Evolutionary conservation across 2,797 vertebrate genomes (phyloP).

Genomic region (Toxotes lorentzi): DNA sequence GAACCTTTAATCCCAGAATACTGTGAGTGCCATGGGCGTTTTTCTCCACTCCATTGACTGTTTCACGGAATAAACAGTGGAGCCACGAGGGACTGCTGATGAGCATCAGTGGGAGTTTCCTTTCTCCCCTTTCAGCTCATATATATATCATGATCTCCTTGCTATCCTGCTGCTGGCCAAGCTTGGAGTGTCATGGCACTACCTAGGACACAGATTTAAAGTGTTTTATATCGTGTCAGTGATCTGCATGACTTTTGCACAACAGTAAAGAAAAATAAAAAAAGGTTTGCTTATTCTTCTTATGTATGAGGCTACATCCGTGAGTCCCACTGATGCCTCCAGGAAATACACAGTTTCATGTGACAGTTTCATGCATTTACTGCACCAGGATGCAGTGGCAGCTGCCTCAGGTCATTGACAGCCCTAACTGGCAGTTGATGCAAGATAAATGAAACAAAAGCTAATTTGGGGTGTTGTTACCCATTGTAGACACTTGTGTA

Average conservation of each 20-base stretch:
- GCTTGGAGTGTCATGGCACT: slow-evolving; percentile 16
- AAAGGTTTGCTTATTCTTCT: slow-evolving; percentile 17
- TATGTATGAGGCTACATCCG: slow-evolving; percentile 8
- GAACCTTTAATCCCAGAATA: slow-evolving; percentile 51
- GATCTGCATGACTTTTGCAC: slow-evolving; percentile 21
- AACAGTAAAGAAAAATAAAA: slow-evolving; percentile 20
- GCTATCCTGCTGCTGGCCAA: slow-evolving; percentile 34
- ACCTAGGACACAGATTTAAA: slow-evolving; percentile 8
- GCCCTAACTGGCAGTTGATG: background rate
- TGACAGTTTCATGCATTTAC: slow-evolving; percentile 26
- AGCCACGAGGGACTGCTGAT: slow-evolving; percentile 44
- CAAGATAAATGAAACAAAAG: slow-evolving; percentile 16
- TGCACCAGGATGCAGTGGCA: background rate
- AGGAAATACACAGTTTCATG: slow-evolving; percentile 28
- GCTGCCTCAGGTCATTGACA: slow-evolving; percentile 15
- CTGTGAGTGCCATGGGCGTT: slow-evolving; percentile 35
- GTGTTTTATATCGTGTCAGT: slow-evolving; percentile 19
- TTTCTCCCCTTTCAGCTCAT: slow-evolving; percentile 11
- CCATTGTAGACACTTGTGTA: background rate
- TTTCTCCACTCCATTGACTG: slow-evolving; percentile 48
- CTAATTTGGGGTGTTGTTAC: slow-evolving; percentile 1
- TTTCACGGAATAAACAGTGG: slow-evolving; percentile 49
- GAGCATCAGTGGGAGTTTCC: slow-evolving; percentile 32
- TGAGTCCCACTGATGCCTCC: slow-evolving; percentile 23
- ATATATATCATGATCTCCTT: slow-evolving; percentile 39